Base-by-base conservation (phyloP, 2,888 invertebrate species). In the Coremacera marginata region DNA sequence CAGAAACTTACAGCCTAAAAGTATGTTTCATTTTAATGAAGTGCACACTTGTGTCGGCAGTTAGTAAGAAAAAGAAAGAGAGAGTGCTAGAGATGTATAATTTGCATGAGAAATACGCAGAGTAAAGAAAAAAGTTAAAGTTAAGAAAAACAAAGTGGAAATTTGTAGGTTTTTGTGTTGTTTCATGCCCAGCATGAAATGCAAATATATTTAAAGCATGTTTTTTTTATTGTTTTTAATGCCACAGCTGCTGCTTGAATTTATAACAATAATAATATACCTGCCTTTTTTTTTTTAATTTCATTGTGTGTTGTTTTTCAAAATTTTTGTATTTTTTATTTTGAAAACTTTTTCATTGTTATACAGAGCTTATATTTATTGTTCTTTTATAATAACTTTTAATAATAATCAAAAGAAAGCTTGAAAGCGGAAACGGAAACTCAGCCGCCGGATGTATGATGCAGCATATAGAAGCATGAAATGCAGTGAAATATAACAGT, bases 351-450 rank as follows among this genome's bases (percentile, higher is more conserved):
- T 19, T 22, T n/a, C n/a, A 55, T 22, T 19, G 55, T 19, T 55
- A 5, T 55, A 7, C n/a, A 19, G 19, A 19, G 55, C 55, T 9
- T 19, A 2, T 9, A 55, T 7, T 55, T 19, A 19, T 55, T 55
- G n/a, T 22, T n/a, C 44, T 44, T 44, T 44, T 44, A 44, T 44
- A 11, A 44, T 11, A 44, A 44, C 44, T 44, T 44, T 44, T 44
- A 44, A 44, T 44, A 44, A 44, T 44, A 11, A 44, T 44, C 55
- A n/a, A 55, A 55, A 55, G 55, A n/a, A 55, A 55, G 22, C 19
- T 55, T 19, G 55, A 44, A 44, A 19, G 55, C 55, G 55, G 55
- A 55, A 55, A 55, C 55, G 55, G 55, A 55, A 55, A 55, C 55
- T 55, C 55, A 55, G 55, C 55, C 55, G 55, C 55, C 55, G 22